Evolutionary conservation across 2,888 invertebrate species (phyloP).

Genomic region (Ophion obscuratus): DNA sequence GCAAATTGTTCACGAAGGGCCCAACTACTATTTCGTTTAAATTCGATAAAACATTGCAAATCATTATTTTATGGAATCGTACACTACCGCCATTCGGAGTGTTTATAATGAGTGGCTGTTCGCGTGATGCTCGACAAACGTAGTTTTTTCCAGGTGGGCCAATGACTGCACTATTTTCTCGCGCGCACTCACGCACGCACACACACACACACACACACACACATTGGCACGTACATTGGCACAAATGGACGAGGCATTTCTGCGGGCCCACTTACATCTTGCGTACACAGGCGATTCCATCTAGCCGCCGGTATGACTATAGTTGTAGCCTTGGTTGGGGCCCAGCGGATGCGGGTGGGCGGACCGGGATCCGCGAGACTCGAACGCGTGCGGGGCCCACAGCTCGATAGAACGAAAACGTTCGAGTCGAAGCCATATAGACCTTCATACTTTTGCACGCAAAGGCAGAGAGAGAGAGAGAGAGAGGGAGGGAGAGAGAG

Average conservation of each 20-base stretch:
- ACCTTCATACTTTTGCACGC: constrained; percentile 35
- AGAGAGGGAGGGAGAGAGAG: neutral
- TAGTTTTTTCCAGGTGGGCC: no score
- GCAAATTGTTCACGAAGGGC: no score
- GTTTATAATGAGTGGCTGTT: no score
- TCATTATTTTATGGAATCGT: no score
- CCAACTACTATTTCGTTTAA: no score
- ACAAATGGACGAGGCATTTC: constrained; percentile 30
- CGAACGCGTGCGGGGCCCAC: constrained; percentile 58
- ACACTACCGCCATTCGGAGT: no score
- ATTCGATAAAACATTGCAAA: no score
- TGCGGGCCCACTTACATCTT: constrained; percentile 26
- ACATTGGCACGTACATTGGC: neutral
- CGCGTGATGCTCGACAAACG: no score
- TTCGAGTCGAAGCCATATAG: constrained; percentile 28
- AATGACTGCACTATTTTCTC: no score
- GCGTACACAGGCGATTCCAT: neutral
- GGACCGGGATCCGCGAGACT: constrained; percentile 75
- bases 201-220: no score
- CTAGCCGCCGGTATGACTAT: constrained; percentile 4
- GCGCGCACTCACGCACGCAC: no score
- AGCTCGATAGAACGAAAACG: constrained; percentile 37
- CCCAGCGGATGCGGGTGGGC: constrained; percentile 80
- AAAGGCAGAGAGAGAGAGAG: neutral
- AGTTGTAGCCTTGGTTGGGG: constrained; percentile 43